Base-by-base conservation (phyloP, 2,113 vertebrate species). In the Trochalopteron elliotii region DNA sequence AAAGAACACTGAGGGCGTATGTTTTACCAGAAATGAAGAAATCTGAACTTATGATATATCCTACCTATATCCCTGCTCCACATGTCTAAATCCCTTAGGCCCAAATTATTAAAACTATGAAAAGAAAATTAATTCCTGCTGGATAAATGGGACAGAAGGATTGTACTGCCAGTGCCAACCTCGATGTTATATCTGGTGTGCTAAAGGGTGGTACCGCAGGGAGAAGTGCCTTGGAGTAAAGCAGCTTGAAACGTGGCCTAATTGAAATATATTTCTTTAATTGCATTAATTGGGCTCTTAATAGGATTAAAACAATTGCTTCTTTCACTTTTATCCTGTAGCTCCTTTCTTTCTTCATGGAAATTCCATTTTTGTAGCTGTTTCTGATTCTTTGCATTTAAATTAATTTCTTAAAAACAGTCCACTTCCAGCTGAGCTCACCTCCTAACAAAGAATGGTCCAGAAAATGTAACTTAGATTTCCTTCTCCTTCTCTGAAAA, bases 301-400 rank as follows among this genome's bases (percentile, higher is more conserved):
- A 95, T 87, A 90, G 78, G 94, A 97, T 96, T 94, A 81, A 93
- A 80, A 56, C 56, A 94, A 88, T 91, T 63, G 5, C 19, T 95
- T 9, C 60, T 87, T 89, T 89, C 83, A 87, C 44, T 81, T 89
- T 86, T 49, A 42, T 88, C 71, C 80, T 64, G 35, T 55, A 86
- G 42, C 20, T 93, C 60, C 31, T 78, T 85, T 77, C 33, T 77
- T 87, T 85, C 53, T 12, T 83, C 9, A 2, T 0, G 3, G 11
- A 64, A 91, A 72, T 79, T 63, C 61, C 20, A 2, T 85, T 31
- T 83, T 93, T 89, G 11, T 11, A 14, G 57, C 53, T 82, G 28
- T 68, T 87, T 76, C 40, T 74, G 7, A 76, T 88, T 55, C 33
- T 92, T 86, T 83, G 45, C 39, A 20, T 65, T 87, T 84, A 24